Evolutionary conservation across 2,113 vertebrate genomes (phyloP).

Genomic region (Gallinago jamesoni): DNA sequence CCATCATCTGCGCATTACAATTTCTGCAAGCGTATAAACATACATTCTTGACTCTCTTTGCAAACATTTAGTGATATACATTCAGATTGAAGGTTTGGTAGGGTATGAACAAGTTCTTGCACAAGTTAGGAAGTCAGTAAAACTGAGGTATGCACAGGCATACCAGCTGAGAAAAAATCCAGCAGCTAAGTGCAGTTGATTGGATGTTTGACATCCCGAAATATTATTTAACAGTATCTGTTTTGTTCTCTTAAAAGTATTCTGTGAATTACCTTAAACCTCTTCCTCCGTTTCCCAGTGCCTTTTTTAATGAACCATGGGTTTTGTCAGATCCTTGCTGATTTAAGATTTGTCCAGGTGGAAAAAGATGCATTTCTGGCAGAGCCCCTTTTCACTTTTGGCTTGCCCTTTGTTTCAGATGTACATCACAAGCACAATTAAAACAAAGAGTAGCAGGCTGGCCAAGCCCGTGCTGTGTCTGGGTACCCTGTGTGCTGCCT

Average conservation of each 20-base stretch:
- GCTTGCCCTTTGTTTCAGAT: slow-evolving; percentile 79
- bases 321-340: neutral
- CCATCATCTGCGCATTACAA: neutral
- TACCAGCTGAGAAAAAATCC: neutral
- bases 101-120: neutral
- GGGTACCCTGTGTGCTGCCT: slow-evolving; percentile 92
- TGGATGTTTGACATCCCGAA: neutral
- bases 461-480: slow-evolving; percentile 96
- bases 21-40: neutral
- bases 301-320: neutral
- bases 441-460: slow-evolving; percentile 95
- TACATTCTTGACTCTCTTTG: neutral
- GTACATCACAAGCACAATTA: slow-evolving; percentile 99
- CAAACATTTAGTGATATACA: neutral
- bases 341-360: neutral
- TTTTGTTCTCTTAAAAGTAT: neutral
- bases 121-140: neutral
- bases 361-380: neutral
- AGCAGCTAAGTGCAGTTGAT: neutral
- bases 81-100: neutral
- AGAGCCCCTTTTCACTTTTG: neutral
- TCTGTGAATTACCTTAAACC: neutral
- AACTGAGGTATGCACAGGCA: neutral
- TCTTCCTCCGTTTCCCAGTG: neutral
- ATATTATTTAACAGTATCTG: neutral